Evolutionary conservation across 2,797 vertebrate species (phyloP).

Genomic region (Cuculus canorus): DNA sequence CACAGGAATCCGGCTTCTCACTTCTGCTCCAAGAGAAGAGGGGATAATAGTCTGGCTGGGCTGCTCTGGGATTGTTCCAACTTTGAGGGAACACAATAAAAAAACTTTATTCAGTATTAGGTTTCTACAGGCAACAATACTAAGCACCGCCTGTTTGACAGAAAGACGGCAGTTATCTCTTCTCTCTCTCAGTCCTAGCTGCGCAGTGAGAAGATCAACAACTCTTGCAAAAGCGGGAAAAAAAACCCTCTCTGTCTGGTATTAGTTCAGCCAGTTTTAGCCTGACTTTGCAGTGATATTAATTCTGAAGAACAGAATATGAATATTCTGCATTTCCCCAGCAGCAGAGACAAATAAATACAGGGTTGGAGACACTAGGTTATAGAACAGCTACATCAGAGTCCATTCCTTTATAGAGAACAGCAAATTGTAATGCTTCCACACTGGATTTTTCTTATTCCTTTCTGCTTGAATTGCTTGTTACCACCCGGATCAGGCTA

Average conservation of each 20-base stretch:
- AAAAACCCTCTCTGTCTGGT: not conserved
- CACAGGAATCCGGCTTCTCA: slow-evolving; percentile 68
- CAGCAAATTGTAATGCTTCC: not conserved
- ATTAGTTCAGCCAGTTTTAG: not conserved
- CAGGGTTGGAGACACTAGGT: not conserved
- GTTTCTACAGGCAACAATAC: not conserved
- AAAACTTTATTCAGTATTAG: not conserved
- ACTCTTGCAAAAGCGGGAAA: not conserved
- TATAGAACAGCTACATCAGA: not conserved
- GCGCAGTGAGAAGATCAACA: not conserved
- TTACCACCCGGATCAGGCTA: not conserved
- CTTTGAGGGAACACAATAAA: slow-evolving; percentile 68
- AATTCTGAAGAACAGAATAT: not conserved
- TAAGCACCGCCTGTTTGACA: not conserved
- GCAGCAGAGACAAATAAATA: not conserved
- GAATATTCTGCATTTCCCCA: not conserved
- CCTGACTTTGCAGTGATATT: not conserved
- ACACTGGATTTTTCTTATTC: not conserved
- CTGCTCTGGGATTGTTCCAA: slow-evolving; percentile 85
- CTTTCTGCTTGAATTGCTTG: not conserved
- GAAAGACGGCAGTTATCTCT: not conserved
- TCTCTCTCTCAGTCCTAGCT: not conserved
- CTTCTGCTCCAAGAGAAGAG: slow-evolving; percentile 75
- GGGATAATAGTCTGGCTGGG: slow-evolving; percentile 76
- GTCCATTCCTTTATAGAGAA: not conserved